phyloP scores from a whole-genome alignment of 2,113 vertebrate species.

The Scartelaos histophorus region DNA sequence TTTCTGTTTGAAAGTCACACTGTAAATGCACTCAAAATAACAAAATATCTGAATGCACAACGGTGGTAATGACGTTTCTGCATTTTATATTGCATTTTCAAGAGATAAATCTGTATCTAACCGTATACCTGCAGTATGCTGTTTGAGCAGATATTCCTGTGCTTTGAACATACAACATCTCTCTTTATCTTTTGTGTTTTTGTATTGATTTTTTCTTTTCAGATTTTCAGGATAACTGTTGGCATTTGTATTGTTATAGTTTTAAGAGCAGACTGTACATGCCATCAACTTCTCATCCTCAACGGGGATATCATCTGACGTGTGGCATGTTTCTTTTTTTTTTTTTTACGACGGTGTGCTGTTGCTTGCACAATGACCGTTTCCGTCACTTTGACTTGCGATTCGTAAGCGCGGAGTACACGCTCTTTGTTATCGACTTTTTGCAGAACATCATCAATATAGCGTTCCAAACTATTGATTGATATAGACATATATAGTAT shows the following conservation, averaged over 20 bases:
- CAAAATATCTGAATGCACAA: too few relatives aligned
- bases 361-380: slow-evolving; percentile 68
- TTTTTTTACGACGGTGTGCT: slow-evolving; percentile 69
- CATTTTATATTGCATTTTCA: not conserved
- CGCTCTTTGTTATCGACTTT: slow-evolving; percentile 23
- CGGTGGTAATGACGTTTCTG: not conserved
- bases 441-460: slow-evolving; percentile 20
- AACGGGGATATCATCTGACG: slow-evolving; percentile 45
- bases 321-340: slow-evolving; percentile 3
- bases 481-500: not conserved
- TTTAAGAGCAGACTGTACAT: not conserved
- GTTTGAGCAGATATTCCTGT: not conserved
- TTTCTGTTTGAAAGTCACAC: not conserved
- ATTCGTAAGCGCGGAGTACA: slow-evolving; percentile 53
- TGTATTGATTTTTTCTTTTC: not conserved
- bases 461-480: not conserved
- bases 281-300: not conserved
- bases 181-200: not conserved
- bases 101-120: not conserved
- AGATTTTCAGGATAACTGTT: too few relatives aligned
- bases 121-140: not conserved
- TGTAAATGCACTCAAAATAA: too few relatives aligned
- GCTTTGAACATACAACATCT: too few relatives aligned
- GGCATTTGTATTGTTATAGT: not conserved
- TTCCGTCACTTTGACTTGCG: slow-evolving; percentile 70